These are phyloP conservation scores for Lithophane leautieri DNA, from an alignment of 2,888 invertebrate genomes.

Conservation along the genomic window DNA sequence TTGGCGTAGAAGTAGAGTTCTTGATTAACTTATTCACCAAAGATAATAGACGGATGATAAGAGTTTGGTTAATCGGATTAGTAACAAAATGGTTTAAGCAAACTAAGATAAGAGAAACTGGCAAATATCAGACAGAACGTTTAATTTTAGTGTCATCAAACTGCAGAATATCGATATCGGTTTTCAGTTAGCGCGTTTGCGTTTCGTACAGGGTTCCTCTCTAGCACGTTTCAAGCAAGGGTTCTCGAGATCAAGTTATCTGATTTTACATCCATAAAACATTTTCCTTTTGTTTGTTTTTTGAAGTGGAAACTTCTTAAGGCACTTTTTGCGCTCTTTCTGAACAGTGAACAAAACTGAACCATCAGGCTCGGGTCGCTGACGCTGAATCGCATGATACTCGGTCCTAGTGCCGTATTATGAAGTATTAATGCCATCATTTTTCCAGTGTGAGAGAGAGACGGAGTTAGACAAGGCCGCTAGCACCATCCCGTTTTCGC, in stretches of 20 bases:
- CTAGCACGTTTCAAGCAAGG: constrained; percentile 56
- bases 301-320: background rate
- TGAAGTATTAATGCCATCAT: no score
- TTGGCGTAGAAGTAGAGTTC: background rate
- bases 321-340: background rate
- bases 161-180: constrained; percentile 53
- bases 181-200: constrained; percentile 52
- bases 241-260: constrained; percentile 58
- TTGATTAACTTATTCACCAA: background rate
- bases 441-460: no score
- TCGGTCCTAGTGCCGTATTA: no score
- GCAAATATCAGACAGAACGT: constrained; percentile 23
- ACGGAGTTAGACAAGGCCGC: no score
- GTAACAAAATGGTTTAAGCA: constrained; percentile 30
- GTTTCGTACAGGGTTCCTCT: constrained; percentile 31
- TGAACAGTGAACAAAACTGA: no score
- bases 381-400: no score
- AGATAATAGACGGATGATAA: background rate
- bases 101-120: constrained; percentile 28
- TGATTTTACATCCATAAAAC: constrained; percentile 39
- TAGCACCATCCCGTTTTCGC: no score
- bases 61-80: constrained; percentile 7
- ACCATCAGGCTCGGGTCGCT: no score
- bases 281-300: constrained; percentile 5
- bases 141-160: constrained; percentile 33